Base-by-base conservation (phyloP, 2,888 invertebrate species). In the Diarsia mendica region DNA sequence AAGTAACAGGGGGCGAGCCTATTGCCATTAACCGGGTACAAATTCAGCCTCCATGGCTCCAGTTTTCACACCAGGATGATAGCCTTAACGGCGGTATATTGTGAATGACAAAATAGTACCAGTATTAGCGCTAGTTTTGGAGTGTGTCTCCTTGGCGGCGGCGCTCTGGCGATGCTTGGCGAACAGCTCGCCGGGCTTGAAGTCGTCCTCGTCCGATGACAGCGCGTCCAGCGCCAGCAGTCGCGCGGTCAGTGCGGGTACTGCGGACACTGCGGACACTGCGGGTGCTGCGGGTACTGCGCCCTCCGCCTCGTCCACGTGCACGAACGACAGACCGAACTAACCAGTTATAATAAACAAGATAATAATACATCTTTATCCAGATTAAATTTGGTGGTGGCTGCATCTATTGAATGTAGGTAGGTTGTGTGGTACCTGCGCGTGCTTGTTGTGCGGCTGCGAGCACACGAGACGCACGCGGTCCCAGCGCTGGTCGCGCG, bases 381-480 rank as follows among this genome's bases (percentile, higher is more conserved):
- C 55, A 23, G 23, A 23, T 55, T 23, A 23, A 51, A n/a, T 66
- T 48, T 23, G 58, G 15, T n/a, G 3, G 20, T 20, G 9, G 15
- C 28, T 33, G 49, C n/a, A 28, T 48, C 18, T 28, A 20, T 48
- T 49, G 51, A 33, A 9, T 4, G 11, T 55, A 15, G 8, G 10
- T n/a, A 13, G 2, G 5, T 6, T 28, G 2, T 2, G 15, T 97
- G 97, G 18, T 63, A 96, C 95, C 94, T 95, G 90, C 74, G 97
- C 97, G 85, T 97, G 97, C 90, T 97, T 98, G 91, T 98, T 98
- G 93, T 98, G 99, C 0, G 98, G 99, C 93, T 99, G 99, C 6
- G 98, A 97, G 93, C 99, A 99, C 5, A 98, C 97, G 65, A 99
- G 93, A 90, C 99, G 98, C 39, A 99, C 93, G 72, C 98, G 95